A percentile compares a stretch with the other conserved stretches of the same genome.
Evolutionary conservation across 2,113 vertebrate species (phyloP).

Genomic region (Lichenostomus cassidix): DNA sequence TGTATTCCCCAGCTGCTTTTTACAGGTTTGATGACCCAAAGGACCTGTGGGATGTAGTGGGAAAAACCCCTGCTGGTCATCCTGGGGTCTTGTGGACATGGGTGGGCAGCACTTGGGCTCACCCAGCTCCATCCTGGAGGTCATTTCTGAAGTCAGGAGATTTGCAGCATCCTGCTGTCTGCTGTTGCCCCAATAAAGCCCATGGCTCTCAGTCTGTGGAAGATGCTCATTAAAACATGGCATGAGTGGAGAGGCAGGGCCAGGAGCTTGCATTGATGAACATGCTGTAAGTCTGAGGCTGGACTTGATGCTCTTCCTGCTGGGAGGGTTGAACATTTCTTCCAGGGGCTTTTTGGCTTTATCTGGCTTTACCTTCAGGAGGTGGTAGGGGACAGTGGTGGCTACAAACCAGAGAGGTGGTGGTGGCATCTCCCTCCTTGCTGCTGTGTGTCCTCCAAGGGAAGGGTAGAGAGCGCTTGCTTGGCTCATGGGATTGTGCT

Average conservation of each 20-base stretch:
- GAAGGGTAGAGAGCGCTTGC: background rate
- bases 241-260: background rate
- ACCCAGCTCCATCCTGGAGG: background rate
- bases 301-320: background rate
- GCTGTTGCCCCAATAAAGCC: background rate
- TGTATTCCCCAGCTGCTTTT: background rate
- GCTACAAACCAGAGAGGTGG: background rate
- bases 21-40: background rate
- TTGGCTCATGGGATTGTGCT: background rate
- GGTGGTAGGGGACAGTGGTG: fast-evolving
- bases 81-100: fast-evolving
- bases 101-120: background rate
- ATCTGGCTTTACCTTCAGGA: background rate
- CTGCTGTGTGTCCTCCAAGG: background rate
- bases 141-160: background rate
- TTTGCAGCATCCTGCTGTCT: background rate
- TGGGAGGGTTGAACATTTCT: background rate
- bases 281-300: background rate
- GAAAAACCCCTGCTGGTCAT: background rate
- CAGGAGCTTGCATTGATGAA: background rate
- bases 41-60: background rate
- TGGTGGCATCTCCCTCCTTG: background rate
- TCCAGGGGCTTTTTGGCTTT: background rate
- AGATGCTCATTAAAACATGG: background rate
- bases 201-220: background rate